Percentiles rank a stretch among this genome's conserved stretches.
Conservation (phyloP, 2,113 vertebrate species). For the Delphinapterus leucas region DNA sequence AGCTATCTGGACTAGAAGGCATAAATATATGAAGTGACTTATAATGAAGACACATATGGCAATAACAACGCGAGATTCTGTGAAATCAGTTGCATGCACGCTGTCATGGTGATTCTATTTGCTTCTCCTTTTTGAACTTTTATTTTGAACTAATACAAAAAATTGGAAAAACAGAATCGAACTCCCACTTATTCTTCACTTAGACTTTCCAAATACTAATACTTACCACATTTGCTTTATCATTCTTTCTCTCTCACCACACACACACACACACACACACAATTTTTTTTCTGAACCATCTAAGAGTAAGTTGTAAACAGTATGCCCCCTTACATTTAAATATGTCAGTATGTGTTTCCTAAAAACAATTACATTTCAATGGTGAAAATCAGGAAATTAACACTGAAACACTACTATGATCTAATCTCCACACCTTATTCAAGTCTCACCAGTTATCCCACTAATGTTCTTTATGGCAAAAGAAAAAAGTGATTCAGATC, state of each 20-base stretch:
- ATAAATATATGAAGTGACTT: neutral
- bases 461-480: neutral
- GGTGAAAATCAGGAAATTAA: conserved; percentile 28
- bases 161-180: neutral
- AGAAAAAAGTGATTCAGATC: neutral
- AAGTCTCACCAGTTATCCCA: neutral
- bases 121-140: neutral
- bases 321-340: neutral
- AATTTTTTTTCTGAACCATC: neutral
- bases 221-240: neutral
- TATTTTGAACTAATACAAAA: conserved; percentile 5
- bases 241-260: neutral
- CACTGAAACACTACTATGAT: neutral
- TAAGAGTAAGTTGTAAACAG: neutral
- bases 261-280: neutral
- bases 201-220: neutral
- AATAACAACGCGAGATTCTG: neutral
- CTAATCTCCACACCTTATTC: neutral
- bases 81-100: neutral
- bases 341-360: neutral
- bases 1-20: neutral
- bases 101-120: neutral
- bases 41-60: neutral
- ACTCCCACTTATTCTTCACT: neutral
- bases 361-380: neutral